phyloP scores from a whole-genome alignment of 2,797 vertebrate genomes.

The Botia kubotai region DNA sequence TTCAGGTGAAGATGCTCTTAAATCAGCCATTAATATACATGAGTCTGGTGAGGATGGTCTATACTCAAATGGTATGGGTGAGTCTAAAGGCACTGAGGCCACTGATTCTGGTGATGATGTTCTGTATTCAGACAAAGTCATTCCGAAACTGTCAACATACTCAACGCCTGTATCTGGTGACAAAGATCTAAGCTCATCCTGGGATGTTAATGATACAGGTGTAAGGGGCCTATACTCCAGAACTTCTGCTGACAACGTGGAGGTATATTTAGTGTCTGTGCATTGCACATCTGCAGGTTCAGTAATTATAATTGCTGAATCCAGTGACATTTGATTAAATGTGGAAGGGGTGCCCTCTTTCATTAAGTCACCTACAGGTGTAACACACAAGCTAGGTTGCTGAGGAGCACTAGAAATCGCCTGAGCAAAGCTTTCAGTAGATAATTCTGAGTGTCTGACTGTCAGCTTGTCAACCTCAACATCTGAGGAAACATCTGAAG shows the following conservation, averaged over 20 bases:
- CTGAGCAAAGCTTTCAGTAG: constrained; percentile 47
- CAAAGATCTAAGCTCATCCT: constrained; percentile 43
- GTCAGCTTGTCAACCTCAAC: constrained; percentile 48
- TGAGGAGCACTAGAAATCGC: constrained; percentile 34
- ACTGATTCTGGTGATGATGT: constrained; percentile 63
- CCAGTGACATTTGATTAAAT: constrained; percentile 65
- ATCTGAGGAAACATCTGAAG: constrained; percentile 40
- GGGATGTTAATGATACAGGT: constrained; percentile 28
- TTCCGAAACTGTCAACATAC: constrained; percentile 42
- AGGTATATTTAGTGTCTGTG: constrained; percentile 2
- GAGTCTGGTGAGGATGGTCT: constrained; percentile 46
- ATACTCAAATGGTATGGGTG: constrained; percentile 55
- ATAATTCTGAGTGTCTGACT: constrained; percentile 14
- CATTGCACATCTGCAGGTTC: constrained; percentile 30
- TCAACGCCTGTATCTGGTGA: constrained; percentile 58
- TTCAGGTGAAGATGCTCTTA: constrained; percentile 68
- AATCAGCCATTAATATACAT: constrained; percentile 56
- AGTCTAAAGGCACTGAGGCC: constrained; percentile 59
- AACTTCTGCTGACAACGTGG: constrained; percentile 12
- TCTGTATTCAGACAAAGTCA: constrained; percentile 45
- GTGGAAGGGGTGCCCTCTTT: constrained; percentile 25
- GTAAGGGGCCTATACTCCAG: constrained; percentile 36
- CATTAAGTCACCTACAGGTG: constrained; percentile 41
- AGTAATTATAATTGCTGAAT: constrained; percentile 52
- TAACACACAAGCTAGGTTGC: constrained; percentile 14